phyloP scores from a whole-genome alignment of 2,113 vertebrate species.

The Triplophysa dalaica region DNA sequence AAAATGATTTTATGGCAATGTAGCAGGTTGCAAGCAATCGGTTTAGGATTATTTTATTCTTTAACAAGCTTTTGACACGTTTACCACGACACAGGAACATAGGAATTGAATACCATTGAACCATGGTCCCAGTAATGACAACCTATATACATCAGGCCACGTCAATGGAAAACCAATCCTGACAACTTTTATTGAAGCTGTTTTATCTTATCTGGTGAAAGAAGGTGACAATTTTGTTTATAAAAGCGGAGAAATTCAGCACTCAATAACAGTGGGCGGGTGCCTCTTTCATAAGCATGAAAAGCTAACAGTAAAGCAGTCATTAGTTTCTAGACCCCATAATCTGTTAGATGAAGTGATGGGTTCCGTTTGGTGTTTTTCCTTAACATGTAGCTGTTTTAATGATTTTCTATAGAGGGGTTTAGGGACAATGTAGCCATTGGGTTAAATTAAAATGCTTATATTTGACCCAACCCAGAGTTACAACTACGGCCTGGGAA shows the following conservation, averaged over 20 bases:
- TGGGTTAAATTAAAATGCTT: too few relatives aligned
- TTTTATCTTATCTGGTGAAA: constrained; percentile 51
- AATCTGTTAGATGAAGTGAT: constrained; percentile 34
- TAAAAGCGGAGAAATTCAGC: constrained; percentile 39
- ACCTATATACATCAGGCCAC: constrained; percentile 51
- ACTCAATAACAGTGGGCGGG: constrained; percentile 9
- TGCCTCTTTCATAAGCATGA: constrained; percentile 31
- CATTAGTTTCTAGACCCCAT: constrained; percentile 27
- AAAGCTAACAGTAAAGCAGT: constrained; percentile 51
- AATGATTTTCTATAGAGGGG: constrained; percentile 40
- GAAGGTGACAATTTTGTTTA: constrained; percentile 54
- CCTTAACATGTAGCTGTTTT: constrained; percentile 49
- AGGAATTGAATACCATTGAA: constrained; percentile 56
- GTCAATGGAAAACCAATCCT: constrained; percentile 54
- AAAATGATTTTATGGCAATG: neutral
- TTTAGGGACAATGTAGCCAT: constrained; percentile 13
- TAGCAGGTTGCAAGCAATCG: constrained; percentile 26
- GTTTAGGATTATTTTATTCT: constrained; percentile 5
- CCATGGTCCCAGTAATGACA: constrained; percentile 55
- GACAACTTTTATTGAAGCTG: constrained; percentile 50
- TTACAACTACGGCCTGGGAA: too few relatives aligned
- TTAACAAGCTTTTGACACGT: constrained; percentile 44
- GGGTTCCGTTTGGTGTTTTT: constrained; percentile 35
- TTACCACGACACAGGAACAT: constrained; percentile 12
- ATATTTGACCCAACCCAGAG: too few relatives aligned